Percentiles rank a stretch among this genome's conserved stretches.
Evolutionary conservation across 1,140 invertebrate species (phyloP).

Genomic region (Drosophila subobscura): DNA sequence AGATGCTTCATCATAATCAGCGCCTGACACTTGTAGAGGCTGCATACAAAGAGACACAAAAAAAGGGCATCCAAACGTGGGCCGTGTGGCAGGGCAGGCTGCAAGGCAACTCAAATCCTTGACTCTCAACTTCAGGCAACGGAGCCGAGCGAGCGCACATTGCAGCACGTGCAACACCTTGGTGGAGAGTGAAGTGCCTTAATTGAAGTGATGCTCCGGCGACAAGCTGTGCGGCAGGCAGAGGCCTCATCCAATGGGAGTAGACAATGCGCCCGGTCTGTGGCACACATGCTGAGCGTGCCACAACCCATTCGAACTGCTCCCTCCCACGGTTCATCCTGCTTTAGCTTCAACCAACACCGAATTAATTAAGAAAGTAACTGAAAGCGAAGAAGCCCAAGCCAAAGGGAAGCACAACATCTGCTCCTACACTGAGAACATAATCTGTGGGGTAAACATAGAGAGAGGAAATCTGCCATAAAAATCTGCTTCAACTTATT

Average conservation of each 20-base stretch:
- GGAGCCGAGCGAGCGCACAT: constrained; percentile 20
- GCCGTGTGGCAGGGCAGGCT: constrained; percentile 10
- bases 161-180: constrained; percentile 59
- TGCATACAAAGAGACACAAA: constrained; percentile 31
- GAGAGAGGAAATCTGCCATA: no score
- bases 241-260: not conserved
- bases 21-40: constrained; percentile 68
- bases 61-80: constrained; percentile 6
- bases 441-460: no score
- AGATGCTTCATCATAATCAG: constrained; percentile 79
- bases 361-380: constrained; percentile 70
- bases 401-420: constrained; percentile 37
- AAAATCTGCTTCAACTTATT: no score
- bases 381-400: constrained; percentile 26
- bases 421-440: constrained; percentile 10
- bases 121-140: constrained; percentile 11
- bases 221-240: constrained; percentile 20
- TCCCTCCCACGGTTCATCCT: constrained; percentile 1
- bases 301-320: not conserved
- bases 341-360: constrained; percentile 16
- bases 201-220: constrained; percentile 73
- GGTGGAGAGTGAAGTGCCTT: constrained; percentile 60
- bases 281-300: constrained; percentile 14
- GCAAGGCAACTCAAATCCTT: constrained; percentile 4
- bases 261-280: constrained; percentile 14